Percentiles rank a stretch among this genome's conserved stretches.
phyloP scores from a whole-genome alignment of 2,797 vertebrate species.

The Sebastes diaconus region DNA sequence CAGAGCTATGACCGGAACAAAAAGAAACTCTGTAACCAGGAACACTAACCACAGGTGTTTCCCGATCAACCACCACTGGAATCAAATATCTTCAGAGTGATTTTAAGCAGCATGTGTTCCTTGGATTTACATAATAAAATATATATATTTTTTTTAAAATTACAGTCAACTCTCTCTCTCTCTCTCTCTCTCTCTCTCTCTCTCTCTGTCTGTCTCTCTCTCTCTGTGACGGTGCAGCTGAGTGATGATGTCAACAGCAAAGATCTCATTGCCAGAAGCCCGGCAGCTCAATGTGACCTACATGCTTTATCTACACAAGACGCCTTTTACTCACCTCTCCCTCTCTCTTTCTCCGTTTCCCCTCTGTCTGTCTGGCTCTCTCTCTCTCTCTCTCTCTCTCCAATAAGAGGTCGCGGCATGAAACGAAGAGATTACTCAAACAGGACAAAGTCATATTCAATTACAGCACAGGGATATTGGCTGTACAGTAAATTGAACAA shows the following conservation, averaged over 20 bases:
- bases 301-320: slow-evolving; percentile 60
- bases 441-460: slow-evolving; percentile 80
- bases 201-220: neutral
- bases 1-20: neutral
- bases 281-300: slow-evolving; percentile 67
- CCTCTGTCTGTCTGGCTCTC: neutral
- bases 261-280: slow-evolving; percentile 40
- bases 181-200: neutral
- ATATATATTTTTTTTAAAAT: neutral
- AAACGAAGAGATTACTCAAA: slow-evolving; percentile 77
- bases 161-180: neutral
- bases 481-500: slow-evolving; percentile 78
- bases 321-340: slow-evolving; percentile 47
- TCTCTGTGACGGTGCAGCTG: neutral
- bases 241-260: slow-evolving; percentile 31
- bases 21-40: too few species aligned
- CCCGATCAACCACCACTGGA: too few species aligned
- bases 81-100: neutral
- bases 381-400: neutral
- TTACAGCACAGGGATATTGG: slow-evolving; percentile 72
- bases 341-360: neutral
- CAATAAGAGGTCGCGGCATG: slow-evolving; percentile 55
- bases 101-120: neutral
- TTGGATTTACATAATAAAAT: neutral
- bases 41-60: neutral